Evolutionary conservation across 1,140 invertebrate species (phyloP), one percentile per base, ranked within the genome.

Genomic region (Nasonia giraulti): DNA sequence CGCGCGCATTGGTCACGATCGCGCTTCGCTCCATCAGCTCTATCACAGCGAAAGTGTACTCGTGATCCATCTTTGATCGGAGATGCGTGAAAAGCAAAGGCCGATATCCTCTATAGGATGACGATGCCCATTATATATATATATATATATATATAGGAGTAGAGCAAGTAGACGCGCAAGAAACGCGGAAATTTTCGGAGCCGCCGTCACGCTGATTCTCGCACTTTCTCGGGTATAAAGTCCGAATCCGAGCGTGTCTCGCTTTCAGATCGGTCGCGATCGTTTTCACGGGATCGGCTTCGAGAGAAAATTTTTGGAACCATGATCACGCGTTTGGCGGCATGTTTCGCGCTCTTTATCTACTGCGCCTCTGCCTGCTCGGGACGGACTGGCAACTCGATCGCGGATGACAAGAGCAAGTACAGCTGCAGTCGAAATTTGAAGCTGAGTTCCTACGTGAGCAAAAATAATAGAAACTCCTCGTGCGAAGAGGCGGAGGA

Each of bases 391-490:
- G 78, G 37, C 4, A 75, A 76, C 7, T 85, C 73, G 1, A 37
- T 85, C 8, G 69, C 14, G 14, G 79, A 85, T 33, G 79, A 81
- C 31, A 55, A 44, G 40, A 75, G 37, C 2, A 33, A 69, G 7
- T 55, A 77, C 11, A 81, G 84, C 37, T 89, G 88, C 76, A 88
- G 86, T 71, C 47, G 33, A 33, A 86, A 85, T 78, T 84, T 86
- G 17, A 83, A 82, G 66, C 62, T 55, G 31, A 55, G 76, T 17
- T 23, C 23, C 0, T 89, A 89, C 73, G 71, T 89, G 37, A 89
- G 84, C 71, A 86, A 66, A 75, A 89, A 89, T n/a, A 88, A 89
- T 50, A 78, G 85, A 10, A 88, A 81, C 84, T 87, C 83, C 1
- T 87, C 85, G 17, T 89, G 89, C 74, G 75, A 89, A 2, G 80